Conservation (phyloP, 2,113 vertebrate genomes). For the Pterocles gutturalis region DNA sequence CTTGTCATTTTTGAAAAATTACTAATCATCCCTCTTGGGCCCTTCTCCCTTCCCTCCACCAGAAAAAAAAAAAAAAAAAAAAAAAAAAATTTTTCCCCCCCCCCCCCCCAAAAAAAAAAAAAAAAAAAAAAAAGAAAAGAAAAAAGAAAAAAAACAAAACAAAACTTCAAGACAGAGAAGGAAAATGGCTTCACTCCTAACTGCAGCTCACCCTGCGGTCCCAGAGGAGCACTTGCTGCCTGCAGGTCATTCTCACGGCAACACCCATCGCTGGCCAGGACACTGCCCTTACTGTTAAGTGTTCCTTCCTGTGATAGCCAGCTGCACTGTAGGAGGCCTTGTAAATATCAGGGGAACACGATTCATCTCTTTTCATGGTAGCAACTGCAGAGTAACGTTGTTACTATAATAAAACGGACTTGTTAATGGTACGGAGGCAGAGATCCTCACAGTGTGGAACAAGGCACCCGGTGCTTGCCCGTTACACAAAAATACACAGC, state of each 20-base stretch:
- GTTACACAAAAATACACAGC: not conserved
- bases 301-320: not conserved
- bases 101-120: no score
- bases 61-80: no score
- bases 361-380: not conserved
- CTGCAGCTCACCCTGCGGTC: not conserved
- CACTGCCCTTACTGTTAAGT: rapidly evolving
- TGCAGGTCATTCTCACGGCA: not conserved
- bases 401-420: not conserved
- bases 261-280: not conserved
- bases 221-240: not conserved
- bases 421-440: not conserved
- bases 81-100: no score
- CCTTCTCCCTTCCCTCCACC: rapidly evolving
- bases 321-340: not conserved
- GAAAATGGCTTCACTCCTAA: not conserved
- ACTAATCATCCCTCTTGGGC: not conserved
- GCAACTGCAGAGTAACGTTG: not conserved
- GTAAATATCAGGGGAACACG: not conserved
- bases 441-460: rapidly evolving
- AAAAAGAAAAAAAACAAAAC: not conserved
- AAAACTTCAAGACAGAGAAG: not conserved
- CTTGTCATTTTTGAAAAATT: not conserved
- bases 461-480: rapidly evolving
- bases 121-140: no score